Base-by-base conservation (phyloP, 35 echinoderm and acorn worm species). In the Chiridota heheva region DNA sequence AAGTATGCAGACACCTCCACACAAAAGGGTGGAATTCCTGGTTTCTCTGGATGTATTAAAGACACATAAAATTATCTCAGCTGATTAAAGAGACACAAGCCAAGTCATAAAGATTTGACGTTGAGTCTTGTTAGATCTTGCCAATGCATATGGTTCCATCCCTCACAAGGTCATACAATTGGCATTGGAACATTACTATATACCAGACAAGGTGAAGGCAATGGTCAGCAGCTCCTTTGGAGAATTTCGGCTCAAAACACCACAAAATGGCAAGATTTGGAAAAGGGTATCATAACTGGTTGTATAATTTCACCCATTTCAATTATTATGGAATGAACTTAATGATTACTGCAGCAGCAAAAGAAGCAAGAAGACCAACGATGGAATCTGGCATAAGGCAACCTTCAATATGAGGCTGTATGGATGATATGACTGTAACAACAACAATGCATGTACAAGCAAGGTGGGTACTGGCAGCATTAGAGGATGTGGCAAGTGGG, bases 91-190 rank as follows among this genome's bases (percentile, higher is more conserved):
- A n/a, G n/a, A n/a, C n/a, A n/a, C n/a, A 53, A 53, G 48, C 48
- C 10, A 53, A n/a, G n/a, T 53, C 48, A 10, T 53, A 10, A 12
- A 53, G 48, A 53, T 10, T 10, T 53, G 48, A 53, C 48, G 10
- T 53, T 10, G n/a, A 53, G 48, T 53, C n/a, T 53, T 10, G 48
- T n/a, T 53, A n/a, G 48, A 53, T n/a, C 48, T 53, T 10, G 48
- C 48, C 48, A 53, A 53, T 53, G 48, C 48, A 53, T 53, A 53
- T 53, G 48, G 48, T 53, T 53, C 48, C 48, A 53, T 53, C n/a
- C 48, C 48, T n/a, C 10, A 53, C n/a, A 53, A 53, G 10, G 48
- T 53, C n/a, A n/a, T n/a, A n/a, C n/a, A n/a, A n/a, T n/a, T n/a
- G n/a, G n/a, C n/a, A n/a, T n/a, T n/a, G n/a, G n/a, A n/a, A n/a